These are phyloP conservation scores for Drosophila paramelanica DNA, from an alignment of 2,888 invertebrate species.

Conservation along the genomic window DNA sequence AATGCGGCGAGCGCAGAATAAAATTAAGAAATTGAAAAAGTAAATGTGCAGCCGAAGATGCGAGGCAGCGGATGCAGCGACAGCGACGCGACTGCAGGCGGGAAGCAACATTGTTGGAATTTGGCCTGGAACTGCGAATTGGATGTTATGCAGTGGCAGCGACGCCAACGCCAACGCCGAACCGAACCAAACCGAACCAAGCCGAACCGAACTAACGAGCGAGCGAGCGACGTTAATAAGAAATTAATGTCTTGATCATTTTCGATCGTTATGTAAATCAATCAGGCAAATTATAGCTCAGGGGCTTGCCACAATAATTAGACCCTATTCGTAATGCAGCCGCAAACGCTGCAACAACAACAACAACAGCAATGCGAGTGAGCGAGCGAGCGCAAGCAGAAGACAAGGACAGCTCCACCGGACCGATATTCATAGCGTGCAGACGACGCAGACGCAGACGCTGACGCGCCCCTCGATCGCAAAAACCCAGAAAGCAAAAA, in stretches of 20 bases:
- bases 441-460: constrained; percentile 68
- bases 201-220: constrained; percentile 24
- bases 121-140: constrained; percentile 33
- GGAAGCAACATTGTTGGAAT: constrained; percentile 58
- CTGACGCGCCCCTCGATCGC: constrained; percentile 75
- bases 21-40: constrained; percentile 55
- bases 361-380: constrained; percentile 13
- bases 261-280: constrained; percentile 85
- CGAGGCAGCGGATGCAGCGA: constrained; percentile 6
- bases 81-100: constrained; percentile 26
- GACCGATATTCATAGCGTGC: constrained; percentile 69
- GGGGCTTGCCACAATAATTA: constrained; percentile 85
- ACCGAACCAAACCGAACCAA: constrained; percentile 7
- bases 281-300: constrained; percentile 85
- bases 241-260: constrained; percentile 85
- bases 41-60: constrained; percentile 43
- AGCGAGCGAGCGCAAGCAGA: constrained; percentile 12
- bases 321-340: constrained; percentile 83
- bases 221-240: constrained; percentile 82
- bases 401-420: constrained; percentile 13
- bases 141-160: constrained; percentile 30
- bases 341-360: constrained; percentile 62
- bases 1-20: constrained; percentile 14
- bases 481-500: constrained; percentile 39
- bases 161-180: constrained; percentile 37